phyloP scores from a whole-genome alignment of 2,113 vertebrate species.

The Halichoerus grypus region DNA sequence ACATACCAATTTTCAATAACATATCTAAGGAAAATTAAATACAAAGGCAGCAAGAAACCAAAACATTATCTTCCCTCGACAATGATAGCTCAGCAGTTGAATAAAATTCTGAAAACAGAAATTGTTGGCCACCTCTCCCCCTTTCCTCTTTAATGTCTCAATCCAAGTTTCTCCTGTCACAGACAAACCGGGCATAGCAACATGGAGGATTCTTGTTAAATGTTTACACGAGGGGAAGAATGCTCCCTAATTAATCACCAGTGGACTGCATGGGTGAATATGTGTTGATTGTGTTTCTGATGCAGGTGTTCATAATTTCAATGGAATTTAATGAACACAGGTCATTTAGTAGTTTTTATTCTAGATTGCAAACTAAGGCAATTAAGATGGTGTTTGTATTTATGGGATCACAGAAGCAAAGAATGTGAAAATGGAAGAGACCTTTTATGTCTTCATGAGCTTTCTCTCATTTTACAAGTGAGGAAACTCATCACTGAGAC shows the following conservation, averaged over 20 bases:
- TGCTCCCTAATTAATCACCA: constrained; percentile 44
- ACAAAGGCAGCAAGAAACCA: constrained; percentile 11
- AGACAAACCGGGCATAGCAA: neutral
- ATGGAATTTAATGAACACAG: constrained; percentile 39
- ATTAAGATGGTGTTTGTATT: constrained; percentile 35
- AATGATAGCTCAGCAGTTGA: neutral
- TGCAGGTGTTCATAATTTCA: constrained; percentile 58
- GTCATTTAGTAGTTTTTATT: constrained; percentile 15
- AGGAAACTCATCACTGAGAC: neutral
- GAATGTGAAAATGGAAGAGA: neutral
- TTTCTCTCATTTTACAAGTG: neutral
- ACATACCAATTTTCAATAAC: neutral
- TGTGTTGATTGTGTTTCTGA: neutral
- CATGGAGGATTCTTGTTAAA: neutral
- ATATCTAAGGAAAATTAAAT: constrained; percentile 13
- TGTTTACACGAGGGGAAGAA: neutral
- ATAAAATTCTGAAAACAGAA: neutral
- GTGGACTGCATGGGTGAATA: neutral
- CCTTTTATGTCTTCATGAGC: neutral
- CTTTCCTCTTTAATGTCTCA: neutral
- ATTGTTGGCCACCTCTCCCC: neutral
- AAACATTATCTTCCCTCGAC: neutral
- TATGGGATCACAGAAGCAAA: neutral
- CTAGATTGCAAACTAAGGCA: constrained; percentile 23
- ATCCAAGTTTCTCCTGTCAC: neutral